Evolutionary conservation across 2,888 invertebrate genomes (phyloP), one percentile per base, ranked within the genome.

Genomic region (Drosophila kuntzei): DNA sequence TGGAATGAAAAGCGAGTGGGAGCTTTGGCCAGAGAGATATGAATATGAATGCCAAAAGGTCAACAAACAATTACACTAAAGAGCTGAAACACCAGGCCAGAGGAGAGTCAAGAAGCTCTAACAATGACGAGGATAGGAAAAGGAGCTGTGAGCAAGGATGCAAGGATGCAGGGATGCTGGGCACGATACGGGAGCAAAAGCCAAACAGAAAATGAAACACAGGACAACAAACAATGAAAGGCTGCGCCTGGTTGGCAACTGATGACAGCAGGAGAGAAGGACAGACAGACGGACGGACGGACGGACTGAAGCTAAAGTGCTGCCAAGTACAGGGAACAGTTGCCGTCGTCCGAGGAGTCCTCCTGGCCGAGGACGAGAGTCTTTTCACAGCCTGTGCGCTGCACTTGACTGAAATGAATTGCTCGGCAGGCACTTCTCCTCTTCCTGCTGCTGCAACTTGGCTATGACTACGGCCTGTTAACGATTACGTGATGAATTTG

Each of bases 361-460:
- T 50, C 14, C 50, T 50, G 34, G 12, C 36, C 25, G 7, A 41
- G 53, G n/a, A n/a, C 63, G 61, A 71, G 53, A 61, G 77, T 69
- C 78, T 74, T 80, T 76, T 79, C 54, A 49, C 83, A 53, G 78
- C 69, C 70, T 69, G 69, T 47, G 60, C 66, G 53, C 76, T 80
- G 84, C 81, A 87, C 79, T 87, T 84, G 80, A 84, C 67, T 80
- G 85, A 84, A 79, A 84, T 84, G 79, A 80, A 84, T 84, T 76
- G 83, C 20, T 39, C 46, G 18, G 8, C 69, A 12, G 32, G 32
- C 41, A 14, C 58, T 16, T 18, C 39, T 37, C 4, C 50, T 32
- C 18, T 57, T 36, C 22, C 59, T 41, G 16, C 54, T 34, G 34
- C 62, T 39, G 9, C 18, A 34, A 36, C 50, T 22, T 36, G 32